Conservation (phyloP, 1,140 invertebrate species). For the Lordiphosa mommai region DNA sequence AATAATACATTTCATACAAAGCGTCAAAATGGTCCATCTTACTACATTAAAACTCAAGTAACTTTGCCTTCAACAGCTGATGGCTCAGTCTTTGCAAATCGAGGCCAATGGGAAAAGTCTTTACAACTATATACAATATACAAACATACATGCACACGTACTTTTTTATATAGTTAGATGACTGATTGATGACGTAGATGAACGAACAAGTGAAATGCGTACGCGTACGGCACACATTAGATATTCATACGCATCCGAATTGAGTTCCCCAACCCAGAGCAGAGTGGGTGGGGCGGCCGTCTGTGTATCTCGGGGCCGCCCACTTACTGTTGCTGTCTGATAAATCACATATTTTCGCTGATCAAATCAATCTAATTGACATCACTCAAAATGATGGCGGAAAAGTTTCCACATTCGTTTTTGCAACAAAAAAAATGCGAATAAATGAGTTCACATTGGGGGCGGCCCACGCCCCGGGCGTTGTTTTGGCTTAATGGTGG, state of each 20-base stretch:
- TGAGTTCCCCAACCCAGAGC: not conserved
- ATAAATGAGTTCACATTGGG: slow-evolving; percentile 65
- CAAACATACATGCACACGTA: slow-evolving; percentile 9
- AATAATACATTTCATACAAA: too few relatives aligned
- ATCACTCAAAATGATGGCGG: slow-evolving; percentile 79
- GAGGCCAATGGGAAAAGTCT: not conserved
- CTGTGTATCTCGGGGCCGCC: slow-evolving; percentile 54
- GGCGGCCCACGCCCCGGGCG: slow-evolving; percentile 29
- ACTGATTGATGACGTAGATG: slow-evolving; percentile 69
- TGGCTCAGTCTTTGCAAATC: too few relatives aligned
- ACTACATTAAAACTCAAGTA: too few relatives aligned
- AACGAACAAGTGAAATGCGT: slow-evolving; percentile 44
- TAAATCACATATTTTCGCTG: slow-evolving; percentile 80
- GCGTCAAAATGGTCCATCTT: too few relatives aligned
- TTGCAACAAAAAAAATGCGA: slow-evolving; percentile 53
- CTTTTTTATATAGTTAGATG: slow-evolving; percentile 49
- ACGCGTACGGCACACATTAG: slow-evolving; percentile 55
- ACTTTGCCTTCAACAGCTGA: too few relatives aligned
- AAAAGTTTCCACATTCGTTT: slow-evolving; percentile 76
- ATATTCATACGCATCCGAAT: slow-evolving; percentile 58
- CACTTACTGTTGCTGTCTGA: slow-evolving; percentile 67
- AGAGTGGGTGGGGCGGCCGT: slow-evolving; percentile 5
- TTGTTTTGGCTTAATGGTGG: slow-evolving; percentile 67
- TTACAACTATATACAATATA: not conserved
- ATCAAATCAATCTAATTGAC: slow-evolving; percentile 80